Percentiles rank a stretch among this genome's conserved stretches.
Conservation (phyloP, 2,888 invertebrate genomes). For the Calameuta pallipes region DNA sequence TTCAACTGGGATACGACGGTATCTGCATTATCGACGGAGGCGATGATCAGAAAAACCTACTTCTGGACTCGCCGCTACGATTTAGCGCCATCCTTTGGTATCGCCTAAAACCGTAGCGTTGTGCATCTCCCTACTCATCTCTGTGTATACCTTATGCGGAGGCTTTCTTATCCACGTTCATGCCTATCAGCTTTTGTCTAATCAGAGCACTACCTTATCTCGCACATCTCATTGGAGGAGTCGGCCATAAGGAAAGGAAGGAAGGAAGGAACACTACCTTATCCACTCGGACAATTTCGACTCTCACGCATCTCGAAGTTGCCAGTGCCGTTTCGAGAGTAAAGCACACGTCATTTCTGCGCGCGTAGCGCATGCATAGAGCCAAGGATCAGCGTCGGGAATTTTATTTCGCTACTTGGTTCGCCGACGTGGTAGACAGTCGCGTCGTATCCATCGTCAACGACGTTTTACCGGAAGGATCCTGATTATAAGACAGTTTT, state of each 20-base stretch:
- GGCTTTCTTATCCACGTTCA: not conserved
- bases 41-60: too few species aligned
- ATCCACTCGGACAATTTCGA: not conserved
- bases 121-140: too few species aligned
- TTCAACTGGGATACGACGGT: too few species aligned
- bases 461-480: conserved; percentile 30
- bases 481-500: not conserved
- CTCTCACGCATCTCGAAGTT: not conserved
- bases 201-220: not conserved
- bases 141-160: too few species aligned
- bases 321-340: not conserved
- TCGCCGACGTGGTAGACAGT: conserved; percentile 38
- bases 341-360: not conserved
- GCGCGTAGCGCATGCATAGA: conserved; percentile 34
- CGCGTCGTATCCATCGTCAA: conserved; percentile 49
- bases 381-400: conserved; percentile 22
- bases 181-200: not conserved
- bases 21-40: too few species aligned
- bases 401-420: conserved; percentile 35
- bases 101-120: too few species aligned
- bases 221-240: too few species aligned
- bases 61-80: too few species aligned
- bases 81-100: too few species aligned
- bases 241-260: too few species aligned
- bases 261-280: not conserved